Evolutionary conservation across 2,888 invertebrate genomes (phyloP), one percentile per base, ranked within the genome.

Genomic region (Gryllus longicercus): DNA sequence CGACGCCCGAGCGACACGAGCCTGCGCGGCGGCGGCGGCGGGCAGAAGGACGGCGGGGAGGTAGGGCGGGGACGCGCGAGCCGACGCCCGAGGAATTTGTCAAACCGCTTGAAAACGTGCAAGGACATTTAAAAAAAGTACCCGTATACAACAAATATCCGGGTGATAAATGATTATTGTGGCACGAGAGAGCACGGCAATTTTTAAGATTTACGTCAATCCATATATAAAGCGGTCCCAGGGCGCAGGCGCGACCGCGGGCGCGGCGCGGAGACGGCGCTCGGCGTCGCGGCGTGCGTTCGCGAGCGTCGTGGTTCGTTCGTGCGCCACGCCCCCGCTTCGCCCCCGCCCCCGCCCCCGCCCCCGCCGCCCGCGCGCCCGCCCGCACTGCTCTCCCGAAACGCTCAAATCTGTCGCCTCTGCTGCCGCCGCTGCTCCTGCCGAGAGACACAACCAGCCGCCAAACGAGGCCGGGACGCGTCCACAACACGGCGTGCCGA

Each of bases 71-170:
- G n/a, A 63, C 10, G 63, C 63, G 63, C 63, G 14, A 14, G 16
- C 63, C n/a, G 63, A 14, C 16, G 63, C 63, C n/a, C n/a, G 16
- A 63, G 63, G 63, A 63, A 63, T 63, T 63, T 63, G 63, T 63
- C 63, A 63, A 63, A 63, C 14, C 63, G n/a, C 63, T 63, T 63
- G 63, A 63, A 63, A 63, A 63, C 63, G 63, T 63, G 63, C 63
- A 63, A 63, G 63, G 63, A 63, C 63, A 63, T 63, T 63, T 63
- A 63, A 63, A 63, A 63, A 63, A 63, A 63, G 63, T 63, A 63
- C 63, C 63, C 63, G 63, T 63, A 63, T 16, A 63, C 63, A 63
- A 63, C 63, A 63, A 63, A 63, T 63, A 63, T 63, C 63, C n/a
- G n/a, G 16, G 63, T 63, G 63, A 63, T 63, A 63, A 63, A 63